Evolutionary conservation across 2,888 invertebrate species (phyloP), one percentile per base, ranked within the genome.

Genomic region (Sphaerophoria taeniata): DNA sequence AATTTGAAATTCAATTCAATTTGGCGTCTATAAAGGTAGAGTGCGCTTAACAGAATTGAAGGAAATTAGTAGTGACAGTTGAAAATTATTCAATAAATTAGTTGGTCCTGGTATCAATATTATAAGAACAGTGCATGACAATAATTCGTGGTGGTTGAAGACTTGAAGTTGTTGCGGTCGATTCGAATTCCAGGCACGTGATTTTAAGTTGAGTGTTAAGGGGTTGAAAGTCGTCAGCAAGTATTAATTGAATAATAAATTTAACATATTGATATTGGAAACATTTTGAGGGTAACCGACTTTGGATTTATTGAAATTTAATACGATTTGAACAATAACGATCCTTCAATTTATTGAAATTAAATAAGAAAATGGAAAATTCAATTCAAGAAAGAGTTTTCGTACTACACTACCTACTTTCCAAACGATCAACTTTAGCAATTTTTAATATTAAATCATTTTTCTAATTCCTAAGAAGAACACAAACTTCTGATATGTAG

Each of bases 1-100:
- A 73, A 72, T 76, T 67, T 72, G 43, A 39, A 60, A 45, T 72
- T 67, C 47, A 61, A 81, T 67, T 79, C 49, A 47, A 71, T 60
- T 55, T 16, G 55, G 16, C 56, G 12, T 49, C 24, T 56, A 56
- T 55, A 31, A 1, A 33, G 11, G 14, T 6, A 34, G 53, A 49
- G 67, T n/a, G 67, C 53, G 14, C 67, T 67, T 53, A 53, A 36
- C 36, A 49, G 36, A 36, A 61, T 55, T 39, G 12, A 49, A 71
- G 74, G 36, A 74, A 74, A 74, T 74, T 56, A 47, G 14, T 34
- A 65, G 55, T 47, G 45, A 74, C 70, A 61, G 31, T 53, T 3
- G 55, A 55, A 63, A 45, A 77, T 61, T 61, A 47, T 34, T 55
- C 31, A 43, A 16, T 47, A 60, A 61, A 77, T 77, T 77, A 45